Evolutionary conservation across 2,797 vertebrate genomes (phyloP).

Genomic region (Ataeniobius toweri): DNA sequence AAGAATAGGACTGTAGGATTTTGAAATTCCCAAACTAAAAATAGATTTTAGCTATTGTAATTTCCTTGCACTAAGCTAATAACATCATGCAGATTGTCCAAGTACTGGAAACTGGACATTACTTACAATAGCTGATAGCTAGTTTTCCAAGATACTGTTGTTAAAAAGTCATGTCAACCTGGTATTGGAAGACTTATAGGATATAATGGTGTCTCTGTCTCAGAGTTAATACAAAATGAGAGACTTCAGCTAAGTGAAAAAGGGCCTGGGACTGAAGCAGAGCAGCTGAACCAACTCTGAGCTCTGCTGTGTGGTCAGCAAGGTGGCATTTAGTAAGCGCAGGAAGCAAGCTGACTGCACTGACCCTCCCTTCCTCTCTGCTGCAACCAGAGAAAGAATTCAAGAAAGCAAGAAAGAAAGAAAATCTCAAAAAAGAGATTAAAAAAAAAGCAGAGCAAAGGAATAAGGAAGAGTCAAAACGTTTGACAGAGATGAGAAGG

Average conservation of each 20-base stretch:
- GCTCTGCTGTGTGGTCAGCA: conserved; percentile 60
- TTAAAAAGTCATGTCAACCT: not conserved
- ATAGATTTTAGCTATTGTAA: not conserved
- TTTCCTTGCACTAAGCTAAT: not conserved
- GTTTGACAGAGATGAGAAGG: conserved; percentile 36
- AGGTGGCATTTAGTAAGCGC: conserved; percentile 71
- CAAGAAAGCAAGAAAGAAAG: conserved; percentile 24
- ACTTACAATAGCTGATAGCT: not conserved
- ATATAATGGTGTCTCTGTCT: conserved; percentile 10
- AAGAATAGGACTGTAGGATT: not conserved
- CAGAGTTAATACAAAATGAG: conserved; percentile 44
- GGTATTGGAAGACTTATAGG: not conserved
- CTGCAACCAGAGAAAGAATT: conserved; percentile 39
- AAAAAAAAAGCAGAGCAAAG: conserved; percentile 37
- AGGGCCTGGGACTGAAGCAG: conserved; percentile 34
- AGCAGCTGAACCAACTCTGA: conserved; percentile 39
- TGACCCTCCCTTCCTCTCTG: conserved; percentile 59
- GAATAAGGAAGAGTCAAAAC: conserved; percentile 57
- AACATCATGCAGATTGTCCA: not conserved
- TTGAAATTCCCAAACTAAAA: not conserved
- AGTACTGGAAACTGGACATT: not conserved
- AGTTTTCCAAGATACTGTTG: not conserved
- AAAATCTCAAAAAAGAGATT: conserved; percentile 38
- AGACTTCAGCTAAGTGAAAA: conserved; percentile 32
- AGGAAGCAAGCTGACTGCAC: conserved; percentile 61